Evolutionary conservation across 2,113 vertebrate genomes (phyloP).

Genomic region (Athene cunicularia): DNA sequence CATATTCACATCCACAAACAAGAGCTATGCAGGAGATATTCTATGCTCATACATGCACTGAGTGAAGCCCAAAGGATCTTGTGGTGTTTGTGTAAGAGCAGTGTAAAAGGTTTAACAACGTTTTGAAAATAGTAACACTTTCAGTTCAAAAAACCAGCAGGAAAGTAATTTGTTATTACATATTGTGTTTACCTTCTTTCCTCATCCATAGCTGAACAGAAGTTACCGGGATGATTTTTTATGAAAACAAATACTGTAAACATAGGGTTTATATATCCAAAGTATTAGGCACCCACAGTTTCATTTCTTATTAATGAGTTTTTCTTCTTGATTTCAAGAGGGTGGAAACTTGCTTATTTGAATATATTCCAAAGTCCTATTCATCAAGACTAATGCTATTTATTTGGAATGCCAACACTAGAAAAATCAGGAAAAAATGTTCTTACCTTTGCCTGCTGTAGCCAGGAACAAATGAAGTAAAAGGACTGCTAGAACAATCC

Average conservation of each 20-base stretch:
- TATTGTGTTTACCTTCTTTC: background rate
- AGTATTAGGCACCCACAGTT: background rate
- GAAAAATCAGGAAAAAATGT: conserved; percentile 8
- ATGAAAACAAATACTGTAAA: background rate
- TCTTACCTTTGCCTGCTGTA: conserved; percentile 72
- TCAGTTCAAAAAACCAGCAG: background rate
- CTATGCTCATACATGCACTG: fast-evolving
- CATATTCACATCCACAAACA: background rate
- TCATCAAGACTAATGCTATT: background rate
- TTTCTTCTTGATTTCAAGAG: background rate
- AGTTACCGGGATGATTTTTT: background rate
- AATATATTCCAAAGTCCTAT: background rate
- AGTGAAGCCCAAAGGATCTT: background rate
- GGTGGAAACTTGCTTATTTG: background rate
- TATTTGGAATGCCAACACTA: background rate
- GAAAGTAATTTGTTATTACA: background rate
- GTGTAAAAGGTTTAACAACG: background rate
- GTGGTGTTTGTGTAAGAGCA: background rate
- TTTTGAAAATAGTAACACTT: background rate
- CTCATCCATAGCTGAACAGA: background rate
- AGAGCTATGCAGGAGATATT: background rate
- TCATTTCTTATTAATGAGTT: background rate
- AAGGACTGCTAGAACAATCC: conserved; percentile 58
- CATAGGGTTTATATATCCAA: background rate
- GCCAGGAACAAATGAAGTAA: conserved; percentile 72